Base-by-base conservation (phyloP, 30 jellyfish, hydroid and myxozoan genomes). In the Aurelia coerulea region DNA sequence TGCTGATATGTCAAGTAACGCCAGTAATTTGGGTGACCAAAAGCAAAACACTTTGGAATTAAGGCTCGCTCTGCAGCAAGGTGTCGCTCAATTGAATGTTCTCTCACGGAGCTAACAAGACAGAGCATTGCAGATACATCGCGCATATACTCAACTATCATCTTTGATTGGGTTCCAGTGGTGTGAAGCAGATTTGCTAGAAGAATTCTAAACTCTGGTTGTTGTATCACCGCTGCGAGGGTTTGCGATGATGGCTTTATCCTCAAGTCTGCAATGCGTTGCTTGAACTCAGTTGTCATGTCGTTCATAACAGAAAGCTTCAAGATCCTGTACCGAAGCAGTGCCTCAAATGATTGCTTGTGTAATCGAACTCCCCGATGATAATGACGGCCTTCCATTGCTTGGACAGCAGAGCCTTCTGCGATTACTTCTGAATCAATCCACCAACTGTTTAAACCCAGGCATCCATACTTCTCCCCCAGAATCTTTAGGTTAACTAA, bases 401-500 rank as follows among this genome's bases (percentile, higher is more conserved):
- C 91, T 70, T 81, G 91, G 77, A 50, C 78, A 68, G 91, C 91
- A 81, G 84, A 68, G 65, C 84, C 91, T 70, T 81, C 84, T 50
- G 91, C 84, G 53, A 81, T 67, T 32, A 70, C 84, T 33, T 81
- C 67, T 68, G 84, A 53, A 67, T 81, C 84, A 18, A 81, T 81
- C 91, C 91, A 81, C 85, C 91, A 81, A 54, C 77, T 60, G 78
- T 81, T 81, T 34, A 81, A 52, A 34, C 84, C 84, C 41, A 70
- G 84, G 77, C 84, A 87, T 34, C 80, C 87, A 79, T 75, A 86
- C 78, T 66, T 86, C 71, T 86, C 63, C 32, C 73, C 77, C 81
- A 80, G 15, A 66, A 80, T 65, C 81, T 80, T 80, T 29, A 80
- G 73, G 81, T 80, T 64, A 10, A 81, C 84, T 60, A 81, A 31